These are phyloP conservation scores for Sesia bembeciformis DNA, from an alignment of 2,888 invertebrate genomes.

Conservation along the genomic window DNA sequence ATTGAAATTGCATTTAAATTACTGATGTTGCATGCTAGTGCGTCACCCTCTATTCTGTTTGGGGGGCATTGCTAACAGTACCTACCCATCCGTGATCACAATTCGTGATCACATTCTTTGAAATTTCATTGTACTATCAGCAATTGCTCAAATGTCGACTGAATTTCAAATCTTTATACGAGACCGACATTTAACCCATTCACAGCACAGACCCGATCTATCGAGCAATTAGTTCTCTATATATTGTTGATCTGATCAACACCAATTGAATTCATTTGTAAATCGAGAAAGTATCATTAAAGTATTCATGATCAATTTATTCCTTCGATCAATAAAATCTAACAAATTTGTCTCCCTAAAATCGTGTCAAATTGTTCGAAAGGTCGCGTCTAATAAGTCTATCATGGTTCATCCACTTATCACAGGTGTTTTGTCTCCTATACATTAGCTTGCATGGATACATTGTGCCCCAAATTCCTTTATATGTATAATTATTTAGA, in stretches of 20 bases:
- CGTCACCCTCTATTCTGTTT: neutral
- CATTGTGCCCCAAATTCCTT: constrained; percentile 44
- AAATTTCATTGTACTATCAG: constrained; percentile 27
- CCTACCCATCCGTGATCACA: neutral
- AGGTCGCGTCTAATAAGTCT: too few species aligned
- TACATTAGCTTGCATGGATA: constrained; percentile 34
- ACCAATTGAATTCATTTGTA: too few species aligned
- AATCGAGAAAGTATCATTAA: too few species aligned
- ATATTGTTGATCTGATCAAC: too few species aligned
- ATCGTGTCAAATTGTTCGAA: too few species aligned
- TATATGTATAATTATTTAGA: constrained; percentile 37
- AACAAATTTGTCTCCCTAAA: too few species aligned
- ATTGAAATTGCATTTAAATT: constrained; percentile 67
- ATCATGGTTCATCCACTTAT: too few species aligned
- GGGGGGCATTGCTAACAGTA: neutral
- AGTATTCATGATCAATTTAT: too few species aligned
- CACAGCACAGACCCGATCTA: too few species aligned
- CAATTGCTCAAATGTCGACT: constrained; percentile 64
- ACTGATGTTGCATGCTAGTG: constrained; percentile 61
- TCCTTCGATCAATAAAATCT: too few species aligned
- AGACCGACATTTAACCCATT: neutral
- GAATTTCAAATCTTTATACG: constrained; percentile 17
- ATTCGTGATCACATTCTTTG: neutral
- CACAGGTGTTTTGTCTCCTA: neutral
- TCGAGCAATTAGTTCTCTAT: too few species aligned